Evolutionary conservation across 2,113 vertebrate genomes (phyloP).

Genomic region (Aythya baeri): DNA sequence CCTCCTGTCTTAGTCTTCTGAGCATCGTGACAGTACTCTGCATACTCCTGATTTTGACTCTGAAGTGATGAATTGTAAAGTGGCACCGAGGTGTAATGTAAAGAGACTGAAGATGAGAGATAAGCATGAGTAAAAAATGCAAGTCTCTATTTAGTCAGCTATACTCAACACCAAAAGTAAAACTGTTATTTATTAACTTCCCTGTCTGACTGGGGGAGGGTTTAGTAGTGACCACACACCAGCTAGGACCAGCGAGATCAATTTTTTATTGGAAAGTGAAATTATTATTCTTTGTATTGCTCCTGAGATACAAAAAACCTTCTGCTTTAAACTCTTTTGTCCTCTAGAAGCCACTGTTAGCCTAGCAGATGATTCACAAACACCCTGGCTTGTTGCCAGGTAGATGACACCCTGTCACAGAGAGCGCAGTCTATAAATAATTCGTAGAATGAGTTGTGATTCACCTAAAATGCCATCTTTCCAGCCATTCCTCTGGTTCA

Average conservation of each 20-base stretch:
- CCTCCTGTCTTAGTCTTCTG: neutral
- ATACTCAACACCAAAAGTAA: neutral
- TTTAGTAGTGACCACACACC: constrained; percentile 14
- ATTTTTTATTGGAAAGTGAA: neutral
- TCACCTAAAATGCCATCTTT: constrained; percentile 23
- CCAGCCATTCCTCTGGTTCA: neutral
- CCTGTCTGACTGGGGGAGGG: neutral
- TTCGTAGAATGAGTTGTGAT: neutral
- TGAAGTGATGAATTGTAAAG: neutral
- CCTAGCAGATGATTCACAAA: neutral
- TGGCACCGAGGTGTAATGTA: neutral
- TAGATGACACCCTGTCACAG: neutral
- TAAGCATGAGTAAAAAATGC: neutral
- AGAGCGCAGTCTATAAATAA: constrained; percentile 13
- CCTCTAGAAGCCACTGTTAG: neutral
- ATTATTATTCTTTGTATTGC: neutral
- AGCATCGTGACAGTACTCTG: neutral
- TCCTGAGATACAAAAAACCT: neutral
- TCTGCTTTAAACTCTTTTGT: neutral
- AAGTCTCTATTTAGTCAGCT: neutral
- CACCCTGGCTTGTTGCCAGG: neutral
- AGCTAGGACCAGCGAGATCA: neutral
- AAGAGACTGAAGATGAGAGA: neutral
- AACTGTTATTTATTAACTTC: constrained; percentile 18
- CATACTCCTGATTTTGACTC: neutral